A percentile compares a stretch with the other conserved stretches of the same genome.
These are phyloP conservation scores for Drosophila dives DNA, from an alignment of 2,888 invertebrate species.

Conservation along the genomic window DNA sequence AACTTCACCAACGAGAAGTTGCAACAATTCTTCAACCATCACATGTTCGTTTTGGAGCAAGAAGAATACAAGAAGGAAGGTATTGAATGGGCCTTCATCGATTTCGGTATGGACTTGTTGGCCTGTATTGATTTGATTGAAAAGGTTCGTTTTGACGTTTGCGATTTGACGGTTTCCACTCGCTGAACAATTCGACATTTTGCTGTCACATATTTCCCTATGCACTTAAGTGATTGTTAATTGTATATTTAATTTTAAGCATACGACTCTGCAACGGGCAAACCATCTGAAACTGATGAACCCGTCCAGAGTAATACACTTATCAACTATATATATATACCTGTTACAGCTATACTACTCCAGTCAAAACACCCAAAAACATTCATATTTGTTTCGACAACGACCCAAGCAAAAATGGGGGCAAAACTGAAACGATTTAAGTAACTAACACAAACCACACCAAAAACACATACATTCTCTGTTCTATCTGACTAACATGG, in stretches of 20 bases:
- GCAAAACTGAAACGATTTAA: slow-evolving; percentile 22
- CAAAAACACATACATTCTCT: slow-evolving; percentile 21
- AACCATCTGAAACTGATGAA: slow-evolving; percentile 74
- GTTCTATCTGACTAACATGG: slow-evolving; percentile 51
- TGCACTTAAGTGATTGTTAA: slow-evolving; percentile 48
- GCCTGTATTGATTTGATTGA: slow-evolving; percentile 99
- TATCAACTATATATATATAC: slow-evolving; percentile 17
- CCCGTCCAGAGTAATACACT: slow-evolving; percentile 25
- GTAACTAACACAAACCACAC: slow-evolving; percentile 61
- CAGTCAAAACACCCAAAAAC: slow-evolving; percentile 19
- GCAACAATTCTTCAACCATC: slow-evolving; percentile 99
- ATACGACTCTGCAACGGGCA: slow-evolving; percentile 30
- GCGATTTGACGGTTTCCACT: slow-evolving; percentile 13
- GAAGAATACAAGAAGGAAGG: slow-evolving; percentile 99
- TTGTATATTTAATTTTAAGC: slow-evolving; percentile 4
- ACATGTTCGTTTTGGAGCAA: slow-evolving; percentile 99
- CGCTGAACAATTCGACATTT: slow-evolving; percentile 18
- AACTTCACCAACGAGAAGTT: slow-evolving; percentile 99
- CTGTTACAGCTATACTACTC: slow-evolving; percentile 50
- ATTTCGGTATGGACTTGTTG: slow-evolving; percentile 99
- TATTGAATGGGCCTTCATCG: slow-evolving; percentile 99
- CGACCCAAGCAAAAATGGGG: slow-evolving; percentile 33
- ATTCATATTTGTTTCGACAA: slow-evolving; percentile 28
- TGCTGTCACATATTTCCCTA: slow-evolving; percentile 35
- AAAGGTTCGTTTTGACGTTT: slow-evolving; percentile 88